Base-by-base conservation (phyloP, 2,113 vertebrate genomes). In the Ageneiosus marmoratus region DNA sequence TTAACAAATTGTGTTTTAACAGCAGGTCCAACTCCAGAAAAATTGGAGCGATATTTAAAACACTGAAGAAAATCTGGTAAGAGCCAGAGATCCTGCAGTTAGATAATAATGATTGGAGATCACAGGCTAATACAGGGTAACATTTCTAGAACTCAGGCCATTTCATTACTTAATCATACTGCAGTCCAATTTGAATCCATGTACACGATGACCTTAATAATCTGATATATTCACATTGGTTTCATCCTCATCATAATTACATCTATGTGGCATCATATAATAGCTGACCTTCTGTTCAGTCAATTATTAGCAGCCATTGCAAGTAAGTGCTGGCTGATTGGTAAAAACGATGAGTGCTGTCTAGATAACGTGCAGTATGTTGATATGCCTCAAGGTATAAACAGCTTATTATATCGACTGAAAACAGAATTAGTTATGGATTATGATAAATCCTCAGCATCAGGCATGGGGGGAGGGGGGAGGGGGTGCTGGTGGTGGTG, bases 271-370 rank as follows among this genome's bases (percentile, higher is more conserved):
- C 86, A 73, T 89, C 86, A 91, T 88, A 85, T 50, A 85, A 56
- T 70, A 15, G 24, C 16, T 89, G 89, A 91, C 90, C 90, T 89
- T 77, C 88, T 87, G 84, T 85, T 89, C 81, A 80, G 65, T 79
- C 87, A 82, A 86, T 90, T 90, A 92, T 58, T 34, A 62, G 74
- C 75, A 90, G 91, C 88, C 88, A 88, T 86, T 87, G 83, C 85
- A 84, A 80, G 34, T 32, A 37, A 80, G 37, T 73, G 72, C 77
- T 85, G 80, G 29, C 70, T 65, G 53, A 12, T 29, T 18, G 48
- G 63, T 18, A 41, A 41, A 78, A 63, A 79, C 51, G 55, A 32
- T 41, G 77, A 69, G 11, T 13, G 24, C 44, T 62, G 50, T 83
- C 65, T 13, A n/a, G 67, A 70, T n/a, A 70, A 70, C 24, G 56